phyloP scores from a whole-genome alignment of 1,140 invertebrate species.

The Trinorchestia longiramus region DNA sequence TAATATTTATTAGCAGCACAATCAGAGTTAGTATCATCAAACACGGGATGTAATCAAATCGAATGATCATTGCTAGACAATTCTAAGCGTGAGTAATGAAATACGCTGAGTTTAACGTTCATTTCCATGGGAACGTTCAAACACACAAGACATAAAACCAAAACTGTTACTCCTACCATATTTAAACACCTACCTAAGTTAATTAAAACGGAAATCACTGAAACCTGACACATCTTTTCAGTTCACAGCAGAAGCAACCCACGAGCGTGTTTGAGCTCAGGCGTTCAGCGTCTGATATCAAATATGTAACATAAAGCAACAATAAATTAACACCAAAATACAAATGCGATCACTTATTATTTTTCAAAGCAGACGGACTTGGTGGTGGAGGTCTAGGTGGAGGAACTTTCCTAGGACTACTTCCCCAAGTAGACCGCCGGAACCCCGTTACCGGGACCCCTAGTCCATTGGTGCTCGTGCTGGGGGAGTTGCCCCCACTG shows the following conservation, averaged over 20 bases:
- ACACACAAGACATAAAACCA: neutral
- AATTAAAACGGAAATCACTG: neutral
- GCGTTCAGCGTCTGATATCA: neutral
- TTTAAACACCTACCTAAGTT: neutral
- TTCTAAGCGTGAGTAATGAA: neutral
- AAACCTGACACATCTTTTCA: neutral
- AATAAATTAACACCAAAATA: neutral
- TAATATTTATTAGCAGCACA: no score
- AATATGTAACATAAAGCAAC: neutral
- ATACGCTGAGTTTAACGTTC: neutral
- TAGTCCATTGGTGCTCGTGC: neutral
- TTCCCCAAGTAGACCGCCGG: conserved; percentile 41
- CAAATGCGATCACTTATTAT: neutral
- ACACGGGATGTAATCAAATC: no score
- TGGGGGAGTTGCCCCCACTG: neutral
- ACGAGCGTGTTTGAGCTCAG: no score
- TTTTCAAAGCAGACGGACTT: conserved; percentile 16
- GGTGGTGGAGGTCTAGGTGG: conserved; percentile 19
- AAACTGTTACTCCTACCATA: neutral
- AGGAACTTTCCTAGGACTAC: conserved; percentile 12
- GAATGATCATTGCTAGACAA: neutral
- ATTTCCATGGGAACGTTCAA: neutral
- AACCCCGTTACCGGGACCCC: neutral
- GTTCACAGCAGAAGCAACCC: neutral
- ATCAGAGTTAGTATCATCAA: no score